A percentile compares a stretch with the other conserved stretches of the same genome.
These are phyloP conservation scores for Drosophila ogumai DNA, from an alignment of 1,140 invertebrate genomes.

Conservation along the genomic window DNA sequence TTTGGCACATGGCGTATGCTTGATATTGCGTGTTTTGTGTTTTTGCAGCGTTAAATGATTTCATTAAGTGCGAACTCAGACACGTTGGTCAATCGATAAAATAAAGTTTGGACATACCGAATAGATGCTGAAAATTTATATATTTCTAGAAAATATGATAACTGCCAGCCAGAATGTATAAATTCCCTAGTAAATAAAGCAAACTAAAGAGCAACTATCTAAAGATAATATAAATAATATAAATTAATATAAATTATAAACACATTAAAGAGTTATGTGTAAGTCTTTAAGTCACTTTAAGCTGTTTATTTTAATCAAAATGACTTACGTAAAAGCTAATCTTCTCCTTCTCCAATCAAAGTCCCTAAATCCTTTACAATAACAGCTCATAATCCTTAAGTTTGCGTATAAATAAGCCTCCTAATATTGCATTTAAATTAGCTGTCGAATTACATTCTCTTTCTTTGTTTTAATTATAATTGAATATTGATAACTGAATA, in stretches of 20 bases:
- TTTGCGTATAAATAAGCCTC: background rate
- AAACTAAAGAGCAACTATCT: too few relatives aligned
- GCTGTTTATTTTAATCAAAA: background rate
- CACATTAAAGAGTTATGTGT: background rate
- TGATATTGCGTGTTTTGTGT: slow-evolving; percentile 64
- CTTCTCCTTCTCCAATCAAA: background rate
- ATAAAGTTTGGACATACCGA: background rate
- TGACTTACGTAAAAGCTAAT: background rate
- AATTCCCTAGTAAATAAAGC: too few relatives aligned
- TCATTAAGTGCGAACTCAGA: slow-evolving; percentile 62
- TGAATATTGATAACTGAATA: slow-evolving; percentile 58
- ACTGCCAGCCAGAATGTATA: background rate
- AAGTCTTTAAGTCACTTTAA: background rate
- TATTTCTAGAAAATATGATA: background rate
- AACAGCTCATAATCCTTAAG: background rate
- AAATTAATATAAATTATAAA: background rate
- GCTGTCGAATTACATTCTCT: background rate
- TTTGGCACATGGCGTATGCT: slow-evolving; percentile 76
- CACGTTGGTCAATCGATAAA: slow-evolving; percentile 53
- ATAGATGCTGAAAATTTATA: background rate
- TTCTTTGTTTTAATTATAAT: slow-evolving; percentile 33
- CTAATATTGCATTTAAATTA: slow-evolving; percentile 38
- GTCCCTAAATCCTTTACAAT: background rate
- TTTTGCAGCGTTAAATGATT: slow-evolving; percentile 66
- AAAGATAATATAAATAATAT: too few relatives aligned